phyloP scores from a whole-genome alignment of 2,888 invertebrate species.

The Tenthredo amoena region DNA sequence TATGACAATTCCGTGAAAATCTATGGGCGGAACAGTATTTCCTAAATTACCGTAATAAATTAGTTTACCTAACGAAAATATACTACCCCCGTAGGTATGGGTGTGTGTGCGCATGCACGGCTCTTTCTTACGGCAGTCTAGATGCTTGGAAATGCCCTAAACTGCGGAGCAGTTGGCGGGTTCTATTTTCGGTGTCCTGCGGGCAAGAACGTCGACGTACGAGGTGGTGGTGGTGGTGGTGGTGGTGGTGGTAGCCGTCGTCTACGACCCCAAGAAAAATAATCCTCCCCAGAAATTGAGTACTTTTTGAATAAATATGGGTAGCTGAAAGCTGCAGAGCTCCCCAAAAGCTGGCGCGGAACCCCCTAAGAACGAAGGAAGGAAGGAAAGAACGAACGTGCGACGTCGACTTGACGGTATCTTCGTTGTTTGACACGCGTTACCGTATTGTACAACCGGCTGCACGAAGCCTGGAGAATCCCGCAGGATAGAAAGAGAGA shows the following conservation, averaged over 20 bases:
- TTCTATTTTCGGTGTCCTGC: constrained; percentile 30
- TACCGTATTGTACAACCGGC: constrained; percentile 36
- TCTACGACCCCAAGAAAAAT: constrained; percentile 58
- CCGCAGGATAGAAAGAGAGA: neutral
- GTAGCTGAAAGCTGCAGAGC: constrained; percentile 49
- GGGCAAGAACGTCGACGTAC: neutral
- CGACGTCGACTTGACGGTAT: constrained; percentile 1
- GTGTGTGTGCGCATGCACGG: neutral
- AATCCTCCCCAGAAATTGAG: constrained; percentile 62
- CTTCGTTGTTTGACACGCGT: constrained; percentile 22
- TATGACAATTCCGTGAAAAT: constrained; percentile 56
- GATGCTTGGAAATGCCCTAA: constrained; percentile 50
- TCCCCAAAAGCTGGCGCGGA: neutral
- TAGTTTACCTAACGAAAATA: constrained; percentile 58
- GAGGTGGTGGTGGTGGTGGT: neutral
- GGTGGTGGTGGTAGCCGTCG: neutral
- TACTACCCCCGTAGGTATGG: constrained; percentile 33
- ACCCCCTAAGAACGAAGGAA: neutral
- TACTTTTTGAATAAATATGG: constrained; percentile 62
- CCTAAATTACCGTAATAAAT: constrained; percentile 56
- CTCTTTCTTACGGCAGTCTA: neutral
- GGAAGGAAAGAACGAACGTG: neutral
- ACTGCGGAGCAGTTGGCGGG: constrained; percentile 50
- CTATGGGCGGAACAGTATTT: constrained; percentile 53
- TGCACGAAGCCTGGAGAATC: neutral